Base-by-base conservation (phyloP, 2,888 invertebrate genomes). In the Boloria selene region DNA sequence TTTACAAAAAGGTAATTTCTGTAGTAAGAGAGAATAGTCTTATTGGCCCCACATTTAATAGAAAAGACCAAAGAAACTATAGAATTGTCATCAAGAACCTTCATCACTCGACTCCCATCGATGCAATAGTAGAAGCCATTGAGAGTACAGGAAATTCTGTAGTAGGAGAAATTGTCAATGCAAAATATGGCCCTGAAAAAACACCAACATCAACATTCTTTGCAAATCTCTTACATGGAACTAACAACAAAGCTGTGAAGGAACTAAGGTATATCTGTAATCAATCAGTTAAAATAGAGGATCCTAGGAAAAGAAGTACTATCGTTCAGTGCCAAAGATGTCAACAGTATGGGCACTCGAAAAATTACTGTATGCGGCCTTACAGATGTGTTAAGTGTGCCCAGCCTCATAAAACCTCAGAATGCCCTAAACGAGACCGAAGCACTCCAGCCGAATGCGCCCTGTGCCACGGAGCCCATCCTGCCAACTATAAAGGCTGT, bases 301-400 rank as follows among this genome's bases (percentile, higher is more conserved):
- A 16, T 31, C 38, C 72, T 0, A 66, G 60, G 38, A 73, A 71
- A 38, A 64, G 26, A 47, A 71, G n/a, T 3, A 55, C 63, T 26
- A 26, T 26, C 5, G 26, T 26, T 4, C 74, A 74, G 45, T 74
- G 75, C 52, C 70, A 69, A 26, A 61, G 70, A 26, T 75, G 74
- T 45, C 74, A 75, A 42, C 73, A 75, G 61, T 72, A 72, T 61
- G 71, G 71, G 1, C 72, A 70, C 22, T 61, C 73, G 4, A 71
- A 74, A 61, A 74, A 74, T 14, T 64, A 74, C 45, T 74, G 72
- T 31, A 72, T 73, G 72, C 38, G 72, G 13, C 73, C 73, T 13
- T 73, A 66, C 42, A 62, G 72, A 6, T 74, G 72, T 38, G 73
- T 74, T 1, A 75, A 75, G 62, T 75, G 75, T 53, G 74, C 58